phyloP scores from a whole-genome alignment of 2,797 vertebrate genomes.

The Aeoliscus strigatus region DNA sequence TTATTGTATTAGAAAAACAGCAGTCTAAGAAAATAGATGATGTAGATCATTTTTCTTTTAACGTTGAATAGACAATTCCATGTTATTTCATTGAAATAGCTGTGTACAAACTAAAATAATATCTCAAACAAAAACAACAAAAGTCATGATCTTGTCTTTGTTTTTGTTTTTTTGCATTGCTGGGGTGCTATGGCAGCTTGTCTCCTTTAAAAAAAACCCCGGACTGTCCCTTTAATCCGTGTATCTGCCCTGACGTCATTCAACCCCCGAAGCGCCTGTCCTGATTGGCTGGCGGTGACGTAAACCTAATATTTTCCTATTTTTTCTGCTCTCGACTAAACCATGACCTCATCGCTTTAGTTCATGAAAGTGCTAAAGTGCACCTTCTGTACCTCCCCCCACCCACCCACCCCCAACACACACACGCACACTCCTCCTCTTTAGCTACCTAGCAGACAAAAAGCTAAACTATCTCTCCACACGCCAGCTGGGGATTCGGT shows the following conservation, averaged over 20 bases:
- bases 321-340: conserved; percentile 54
- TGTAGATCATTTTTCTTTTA: too few species aligned
- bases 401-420: conserved; percentile 10
- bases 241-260: conserved; percentile 82
- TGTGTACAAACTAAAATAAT: not conserved
- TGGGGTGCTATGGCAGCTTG: conserved; percentile 4
- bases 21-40: too few species aligned
- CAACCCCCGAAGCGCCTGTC: conserved; percentile 66
- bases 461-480: conserved; percentile 35
- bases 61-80: too few species aligned
- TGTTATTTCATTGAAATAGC: not conserved
- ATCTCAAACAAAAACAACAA: too few species aligned
- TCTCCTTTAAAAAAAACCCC: conserved; percentile 58
- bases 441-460: conserved; percentile 25
- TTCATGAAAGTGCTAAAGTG: conserved; percentile 80
- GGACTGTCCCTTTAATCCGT: conserved; percentile 73
- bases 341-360: conserved; percentile 88
- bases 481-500: not conserved
- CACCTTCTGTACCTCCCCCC: conserved; percentile 64
- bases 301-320: conserved; percentile 71
- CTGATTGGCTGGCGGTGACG: conserved; percentile 92
- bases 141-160: too few species aligned
- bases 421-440: conserved; percentile 14
- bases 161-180: not conserved
- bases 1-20: too few species aligned